Evolutionary conservation across 2,797 vertebrate species (phyloP).

Genomic region (Apogon talboti): DNA sequence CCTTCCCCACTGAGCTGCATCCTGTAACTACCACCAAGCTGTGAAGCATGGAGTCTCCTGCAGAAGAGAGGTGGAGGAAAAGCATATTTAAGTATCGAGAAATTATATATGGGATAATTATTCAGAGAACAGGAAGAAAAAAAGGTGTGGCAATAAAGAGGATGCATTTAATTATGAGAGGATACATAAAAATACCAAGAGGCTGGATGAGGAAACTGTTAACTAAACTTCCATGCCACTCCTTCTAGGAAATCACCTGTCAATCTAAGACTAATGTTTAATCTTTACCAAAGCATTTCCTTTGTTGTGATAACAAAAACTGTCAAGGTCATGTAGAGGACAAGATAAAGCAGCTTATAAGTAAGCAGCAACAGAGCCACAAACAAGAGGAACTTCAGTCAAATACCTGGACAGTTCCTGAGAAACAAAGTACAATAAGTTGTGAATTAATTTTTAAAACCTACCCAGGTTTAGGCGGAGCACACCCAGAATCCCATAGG

Average conservation of each 20-base stretch:
- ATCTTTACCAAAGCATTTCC: constrained; percentile 44
- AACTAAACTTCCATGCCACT: constrained; percentile 1
- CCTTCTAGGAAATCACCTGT: neutral
- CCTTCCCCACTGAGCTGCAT: constrained; percentile 97
- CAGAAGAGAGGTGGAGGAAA: constrained; percentile 22
- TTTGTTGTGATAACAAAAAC: constrained; percentile 67
- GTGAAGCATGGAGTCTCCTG: constrained; percentile 94
- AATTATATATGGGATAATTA: neutral
- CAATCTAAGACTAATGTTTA: constrained; percentile 39
- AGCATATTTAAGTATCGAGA: neutral
- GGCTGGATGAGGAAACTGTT: constrained; percentile 11
- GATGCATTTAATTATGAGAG: neutral
- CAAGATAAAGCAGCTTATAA: constrained; percentile 68
- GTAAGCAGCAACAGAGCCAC: constrained; percentile 32
- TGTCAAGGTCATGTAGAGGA: constrained; percentile 63
- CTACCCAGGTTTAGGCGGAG: constrained; percentile 96
- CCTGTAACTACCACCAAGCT: constrained; percentile 96
- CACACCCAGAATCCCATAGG: constrained; percentile 95
- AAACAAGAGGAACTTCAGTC: constrained; percentile 14
- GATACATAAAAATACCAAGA: neutral
- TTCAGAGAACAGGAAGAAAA: neutral
- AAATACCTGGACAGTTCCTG: constrained; percentile 4
- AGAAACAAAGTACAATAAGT: neutral
- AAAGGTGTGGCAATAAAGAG: neutral
- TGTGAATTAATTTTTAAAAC: constrained; percentile 47